Conservation (phyloP, 1,140 invertebrate species). For the Panulirus ornatus region DNA sequence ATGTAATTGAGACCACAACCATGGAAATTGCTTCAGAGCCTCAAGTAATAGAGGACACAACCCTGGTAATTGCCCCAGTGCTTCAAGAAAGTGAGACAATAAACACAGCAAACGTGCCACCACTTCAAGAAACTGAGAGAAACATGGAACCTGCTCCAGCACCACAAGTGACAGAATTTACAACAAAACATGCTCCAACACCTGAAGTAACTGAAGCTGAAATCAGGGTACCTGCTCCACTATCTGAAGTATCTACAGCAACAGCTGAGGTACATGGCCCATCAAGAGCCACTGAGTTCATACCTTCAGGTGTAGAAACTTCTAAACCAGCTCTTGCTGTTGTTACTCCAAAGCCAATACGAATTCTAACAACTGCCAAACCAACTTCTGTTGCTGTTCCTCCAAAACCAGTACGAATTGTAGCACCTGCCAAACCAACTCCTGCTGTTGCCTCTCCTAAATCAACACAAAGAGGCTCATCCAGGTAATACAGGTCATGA, state of each 20-base stretch:
- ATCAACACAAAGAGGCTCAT: neutral
- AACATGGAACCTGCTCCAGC: neutral
- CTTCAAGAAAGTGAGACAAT: neutral
- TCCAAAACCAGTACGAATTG: neutral
- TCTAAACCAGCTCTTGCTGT: neutral
- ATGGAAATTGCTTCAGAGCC: neutral
- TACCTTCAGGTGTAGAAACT: too few species aligned
- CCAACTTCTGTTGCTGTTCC: neutral
- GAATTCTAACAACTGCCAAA: neutral
- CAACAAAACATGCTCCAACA: neutral
- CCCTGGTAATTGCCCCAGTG: neutral
- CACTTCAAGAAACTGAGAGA: neutral
- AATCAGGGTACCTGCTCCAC: neutral
- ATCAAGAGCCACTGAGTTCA: too few species aligned
- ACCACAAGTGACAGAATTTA: slow-evolving; percentile 1
- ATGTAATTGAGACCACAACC: neutral
- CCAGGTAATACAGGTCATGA: too few species aligned
- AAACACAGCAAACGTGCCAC: neutral
- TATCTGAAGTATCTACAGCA: too few species aligned
- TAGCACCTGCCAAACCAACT: neutral
- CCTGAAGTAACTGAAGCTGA: neutral
- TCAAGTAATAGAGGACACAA: neutral
- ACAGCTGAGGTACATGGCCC: too few species aligned
- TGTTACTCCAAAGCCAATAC: neutral
- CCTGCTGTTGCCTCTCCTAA: neutral